Percentiles rank a stretch among this genome's conserved stretches.
These are phyloP conservation scores for Capreolus pygargus DNA, from an alignment of 2,113 vertebrate genomes.

Conservation along the genomic window DNA sequence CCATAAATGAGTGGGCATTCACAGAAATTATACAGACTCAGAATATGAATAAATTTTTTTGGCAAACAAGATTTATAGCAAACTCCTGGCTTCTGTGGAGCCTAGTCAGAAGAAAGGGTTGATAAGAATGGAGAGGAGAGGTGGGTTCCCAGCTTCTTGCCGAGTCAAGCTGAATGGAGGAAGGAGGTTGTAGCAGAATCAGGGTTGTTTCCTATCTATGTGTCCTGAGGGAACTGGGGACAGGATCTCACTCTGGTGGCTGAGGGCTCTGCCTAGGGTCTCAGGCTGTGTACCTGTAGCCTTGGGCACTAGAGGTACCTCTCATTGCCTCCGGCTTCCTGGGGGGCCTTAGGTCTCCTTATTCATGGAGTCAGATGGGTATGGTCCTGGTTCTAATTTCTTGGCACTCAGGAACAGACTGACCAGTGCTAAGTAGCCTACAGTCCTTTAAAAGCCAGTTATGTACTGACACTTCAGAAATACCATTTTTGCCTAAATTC, in stretches of 20 bases:
- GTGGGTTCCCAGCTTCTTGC: background rate
- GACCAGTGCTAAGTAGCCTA: background rate
- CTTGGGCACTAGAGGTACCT: background rate
- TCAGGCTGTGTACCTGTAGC: background rate
- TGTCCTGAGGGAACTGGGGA: background rate
- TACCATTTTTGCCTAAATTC: background rate
- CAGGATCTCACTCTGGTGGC: fast-evolving
- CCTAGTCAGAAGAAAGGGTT: background rate
- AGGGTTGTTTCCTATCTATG: background rate
- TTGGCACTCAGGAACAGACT: background rate
- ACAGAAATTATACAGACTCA: background rate
- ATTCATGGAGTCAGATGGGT: background rate
- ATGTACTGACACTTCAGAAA: background rate
- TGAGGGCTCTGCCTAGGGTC: background rate
- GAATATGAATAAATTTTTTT: background rate
- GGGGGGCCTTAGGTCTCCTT: background rate
- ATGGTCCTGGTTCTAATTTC: background rate
- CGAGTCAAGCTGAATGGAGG: background rate
- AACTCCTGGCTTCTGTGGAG: background rate
- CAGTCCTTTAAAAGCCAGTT: background rate
- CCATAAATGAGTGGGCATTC: background rate
- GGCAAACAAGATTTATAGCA: background rate
- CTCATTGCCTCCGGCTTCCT: background rate
- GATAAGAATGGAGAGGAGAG: background rate
- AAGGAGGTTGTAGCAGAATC: background rate